These are phyloP conservation scores for Diprion similis DNA, from an alignment of 1,140 invertebrate genomes.

Conservation along the genomic window DNA sequence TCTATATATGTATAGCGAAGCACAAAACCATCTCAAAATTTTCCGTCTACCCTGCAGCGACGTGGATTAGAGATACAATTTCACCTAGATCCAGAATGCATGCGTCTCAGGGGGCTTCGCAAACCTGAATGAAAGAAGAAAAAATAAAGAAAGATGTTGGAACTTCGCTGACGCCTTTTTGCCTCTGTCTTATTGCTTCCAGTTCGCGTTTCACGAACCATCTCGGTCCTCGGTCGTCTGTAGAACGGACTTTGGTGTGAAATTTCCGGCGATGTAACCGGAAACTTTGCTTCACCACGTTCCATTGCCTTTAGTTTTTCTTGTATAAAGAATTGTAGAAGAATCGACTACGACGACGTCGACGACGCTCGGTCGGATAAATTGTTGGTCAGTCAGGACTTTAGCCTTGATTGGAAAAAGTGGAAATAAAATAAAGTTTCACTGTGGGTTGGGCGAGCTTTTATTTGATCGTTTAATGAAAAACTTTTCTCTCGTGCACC, in stretches of 20 bases:
- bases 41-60: no score
- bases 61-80: no score
- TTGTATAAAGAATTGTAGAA: neutral
- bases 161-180: neutral
- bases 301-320: neutral
- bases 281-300: neutral
- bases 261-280: neutral
- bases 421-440: no score
- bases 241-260: neutral
- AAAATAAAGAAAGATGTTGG: no score
- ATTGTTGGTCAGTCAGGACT: neutral
- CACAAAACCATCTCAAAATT: no score
- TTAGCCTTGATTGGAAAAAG: neutral
- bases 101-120: no score
- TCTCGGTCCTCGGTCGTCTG: neutral
- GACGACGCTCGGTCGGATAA: neutral
- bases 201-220: neutral
- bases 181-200: neutral
- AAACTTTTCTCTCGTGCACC: no score
- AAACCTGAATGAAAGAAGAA: no score
- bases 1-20: no score
- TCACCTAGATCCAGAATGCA: no score
- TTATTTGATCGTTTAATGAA: neutral
- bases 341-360: neutral
- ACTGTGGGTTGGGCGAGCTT: no score